Evolutionary conservation across 2,113 vertebrate genomes (phyloP), one percentile per base, ranked within the genome.

Genomic region (Ceratotherium simum): DNA sequence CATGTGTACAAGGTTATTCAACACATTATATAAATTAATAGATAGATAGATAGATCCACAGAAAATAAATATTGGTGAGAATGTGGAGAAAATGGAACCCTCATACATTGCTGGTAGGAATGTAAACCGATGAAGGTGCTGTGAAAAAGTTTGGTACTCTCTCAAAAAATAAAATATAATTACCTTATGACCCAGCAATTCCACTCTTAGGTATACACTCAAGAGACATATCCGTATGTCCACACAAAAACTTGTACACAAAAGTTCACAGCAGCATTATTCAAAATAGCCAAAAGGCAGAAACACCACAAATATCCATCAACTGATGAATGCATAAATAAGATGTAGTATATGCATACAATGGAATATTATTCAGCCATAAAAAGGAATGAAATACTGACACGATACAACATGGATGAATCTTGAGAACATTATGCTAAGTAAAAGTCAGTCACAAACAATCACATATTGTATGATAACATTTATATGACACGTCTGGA

Each of bases 21-120:
- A 90, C 33, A 93, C 54, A 64, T 84, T 86, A 93, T 64, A 60
- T 90, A 90, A 54, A 85, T 79, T 36, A 79, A 54, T 54, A 14
- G 14, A 54, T 51, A 51, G 48, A 51, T 1, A 54, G 48, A 51
- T 1, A 54, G 51, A 54, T 16, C 51, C 51, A 14, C 51, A 94
- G 62, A 87, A 83, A 90, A 2, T 82, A 90, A 75, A 78, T 31
- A 76, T 0, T 67, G 36, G 70, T 64, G 29, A 90, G 54, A 51
- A 94, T 33, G 6, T 51, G 21, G 42, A 54, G 54, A 39, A 83
- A 81, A 25, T 48, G 31, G 51, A 72, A 70, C 51, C n/a, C 64
- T 81, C 76, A 81, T 42, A 70, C 21, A 46, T 18, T 46, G 64
- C 64, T 69, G 18, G 27, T 81, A 31, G 29, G 20, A 91, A 81